Percentiles rank a stretch among this genome's conserved stretches.
Evolutionary conservation across 2,113 vertebrate genomes (phyloP).

Genomic region (Percopsis transmontana): DNA sequence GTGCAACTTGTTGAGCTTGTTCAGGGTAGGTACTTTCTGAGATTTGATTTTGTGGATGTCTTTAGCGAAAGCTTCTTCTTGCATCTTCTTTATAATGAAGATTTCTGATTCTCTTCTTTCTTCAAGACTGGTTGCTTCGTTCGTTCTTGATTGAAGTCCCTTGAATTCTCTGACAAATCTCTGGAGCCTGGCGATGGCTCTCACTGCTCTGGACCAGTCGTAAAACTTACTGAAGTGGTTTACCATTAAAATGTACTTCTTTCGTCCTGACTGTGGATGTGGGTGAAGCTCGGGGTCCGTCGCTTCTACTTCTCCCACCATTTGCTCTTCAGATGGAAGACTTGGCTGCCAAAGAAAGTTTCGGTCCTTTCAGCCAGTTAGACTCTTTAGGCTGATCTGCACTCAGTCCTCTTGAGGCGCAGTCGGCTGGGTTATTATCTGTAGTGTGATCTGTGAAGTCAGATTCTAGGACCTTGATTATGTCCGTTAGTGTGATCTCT

Average conservation of each 20-base stretch:
- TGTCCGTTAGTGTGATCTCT: conserved; percentile 9
- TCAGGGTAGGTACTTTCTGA: not conserved
- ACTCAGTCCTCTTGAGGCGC: conserved; percentile 15
- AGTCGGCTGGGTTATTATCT: conserved; percentile 12
- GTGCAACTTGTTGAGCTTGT: conserved; percentile 3
- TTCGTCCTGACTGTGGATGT: not conserved
- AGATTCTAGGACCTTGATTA: conserved; percentile 15
- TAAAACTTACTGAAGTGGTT: conserved; percentile 27
- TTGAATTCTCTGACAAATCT: conserved; percentile 33
- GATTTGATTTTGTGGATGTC: conserved; percentile 11
- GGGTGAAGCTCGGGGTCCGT: conserved; percentile 12
- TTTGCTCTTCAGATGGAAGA: conserved; percentile 11
- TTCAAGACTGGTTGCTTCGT: conserved; percentile 7
- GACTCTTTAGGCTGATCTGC: conserved; percentile 19
- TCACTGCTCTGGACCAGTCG: conserved; percentile 25
- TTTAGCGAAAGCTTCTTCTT: conserved; percentile 15
- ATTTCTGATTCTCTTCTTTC: conserved; percentile 30
- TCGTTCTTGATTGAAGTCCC: conserved; percentile 23
- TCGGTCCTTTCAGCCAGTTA: conserved; percentile 10
- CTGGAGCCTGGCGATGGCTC: conserved; percentile 17
- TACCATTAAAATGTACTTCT: conserved; percentile 4
- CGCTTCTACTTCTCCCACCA: conserved; percentile 10
- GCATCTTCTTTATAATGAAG: conserved; percentile 24
- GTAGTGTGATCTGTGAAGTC: conserved; percentile 6
- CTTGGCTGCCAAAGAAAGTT: conserved; percentile 20